Base-by-base conservation (phyloP, 2,797 vertebrate species). In the Merluccius polli region DNA sequence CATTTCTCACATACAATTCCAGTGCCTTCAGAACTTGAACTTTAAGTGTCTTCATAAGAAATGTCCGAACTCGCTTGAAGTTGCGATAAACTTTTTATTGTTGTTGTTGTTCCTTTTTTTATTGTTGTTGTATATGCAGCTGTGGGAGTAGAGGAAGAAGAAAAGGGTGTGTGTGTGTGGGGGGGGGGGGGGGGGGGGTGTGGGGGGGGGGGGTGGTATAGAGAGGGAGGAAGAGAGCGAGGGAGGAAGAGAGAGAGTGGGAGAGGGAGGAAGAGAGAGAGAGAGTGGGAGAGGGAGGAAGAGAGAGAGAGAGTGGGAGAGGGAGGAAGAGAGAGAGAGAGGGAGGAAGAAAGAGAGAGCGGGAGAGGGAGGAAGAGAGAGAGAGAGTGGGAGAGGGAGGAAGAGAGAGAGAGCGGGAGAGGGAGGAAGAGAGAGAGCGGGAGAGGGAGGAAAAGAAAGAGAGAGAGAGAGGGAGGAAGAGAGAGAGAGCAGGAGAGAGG, bases 311-410 rank as follows among this genome's bases (percentile, higher is more conserved):
- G 36, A 68, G 79, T 80, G 76, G 72, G 77, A 21, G 10, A 38
- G 73, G 35, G 74, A 63, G 77, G 75, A 65, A 79, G 70, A 86
- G 21, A 77, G 78, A 79, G 79, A 79, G 69, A 81, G 77, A 75
- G 59, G 82, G 15, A 44, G 32, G 0, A 7, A 63, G 32, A 44
- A 21, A 35, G 68, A 48, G 38, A 30, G 27, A 52, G n/a, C 16
- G 76, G 52, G 73, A 32, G 12, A 63, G 31, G 74, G 32, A 67
- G 78, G 79, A 75, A 73, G 77, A 74, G 76, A 21, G 10, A 32
- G 71, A 35, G 73, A 48, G 77, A 35, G 24, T 67, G 63, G 38
- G 16, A 48, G 32, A 44, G 4, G 63, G 18, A 36, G 31, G 70
- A 65, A n/a, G 44, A 72, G 52, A 59, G 71, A 78, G 12, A 44